These are phyloP conservation scores for Andricus grossulariae DNA, from an alignment of 1,140 invertebrate species.

Conservation along the genomic window DNA sequence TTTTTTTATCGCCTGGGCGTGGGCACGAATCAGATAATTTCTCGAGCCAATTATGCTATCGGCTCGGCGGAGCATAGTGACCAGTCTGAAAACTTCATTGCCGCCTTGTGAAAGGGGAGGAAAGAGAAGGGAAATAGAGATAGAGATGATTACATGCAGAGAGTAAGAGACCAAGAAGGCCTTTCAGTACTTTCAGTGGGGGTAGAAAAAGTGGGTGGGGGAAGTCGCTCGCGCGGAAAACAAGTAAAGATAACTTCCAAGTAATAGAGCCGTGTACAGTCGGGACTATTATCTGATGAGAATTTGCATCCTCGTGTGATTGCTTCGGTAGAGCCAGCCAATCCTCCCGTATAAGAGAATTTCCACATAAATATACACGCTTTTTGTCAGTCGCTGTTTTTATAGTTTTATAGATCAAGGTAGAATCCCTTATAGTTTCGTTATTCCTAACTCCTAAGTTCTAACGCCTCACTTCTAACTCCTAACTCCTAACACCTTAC, in stretches of 20 bases:
- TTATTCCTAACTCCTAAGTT: too few relatives aligned
- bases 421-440: too few relatives aligned
- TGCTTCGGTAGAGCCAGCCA: neutral
- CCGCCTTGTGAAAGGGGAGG: neutral
- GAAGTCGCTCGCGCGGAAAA: neutral
- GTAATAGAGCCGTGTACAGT: slow-evolving; percentile 29
- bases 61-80: neutral
- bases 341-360: too few relatives aligned
- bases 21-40: slow-evolving; percentile 3
- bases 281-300: slow-evolving; percentile 30
- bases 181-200: slow-evolving; percentile 32
- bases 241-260: slow-evolving; percentile 27
- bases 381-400: too few relatives aligned
- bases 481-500: too few relatives aligned
- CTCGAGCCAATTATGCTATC: slow-evolving; percentile 7
- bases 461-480: too few relatives aligned
- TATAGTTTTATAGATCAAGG: too few relatives aligned
- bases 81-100: slow-evolving; percentile 26
- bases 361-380: too few relatives aligned
- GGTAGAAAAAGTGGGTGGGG: neutral
- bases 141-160: slow-evolving; percentile 3
- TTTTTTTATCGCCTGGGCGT: neutral
- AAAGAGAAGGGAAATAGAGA: slow-evolving; percentile 1
- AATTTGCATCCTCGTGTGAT: slow-evolving; percentile 30
- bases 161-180: slow-evolving; percentile 23